Conservation (phyloP, 2,113 vertebrate genomes). For the Propithecus coquereli region DNA sequence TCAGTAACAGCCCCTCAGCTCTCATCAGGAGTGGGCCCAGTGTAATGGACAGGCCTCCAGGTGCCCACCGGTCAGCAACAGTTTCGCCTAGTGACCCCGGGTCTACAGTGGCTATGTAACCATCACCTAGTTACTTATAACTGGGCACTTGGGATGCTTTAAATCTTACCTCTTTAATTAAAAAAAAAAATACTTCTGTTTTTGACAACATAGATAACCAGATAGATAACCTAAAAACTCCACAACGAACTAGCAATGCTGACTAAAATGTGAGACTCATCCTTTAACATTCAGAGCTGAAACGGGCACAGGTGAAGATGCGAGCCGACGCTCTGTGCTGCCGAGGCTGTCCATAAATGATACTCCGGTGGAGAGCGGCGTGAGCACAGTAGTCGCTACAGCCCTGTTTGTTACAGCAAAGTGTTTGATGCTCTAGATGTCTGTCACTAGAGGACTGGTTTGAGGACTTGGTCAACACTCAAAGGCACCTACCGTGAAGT, state of each 20-base stretch:
- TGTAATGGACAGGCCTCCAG: background rate
- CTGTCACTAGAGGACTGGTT: background rate
- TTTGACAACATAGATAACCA: background rate
- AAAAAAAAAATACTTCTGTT: background rate
- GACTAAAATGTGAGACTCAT: background rate
- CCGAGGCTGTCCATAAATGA: background rate
- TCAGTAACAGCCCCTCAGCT: background rate
- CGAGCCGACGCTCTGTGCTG: background rate
- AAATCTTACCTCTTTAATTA: background rate
- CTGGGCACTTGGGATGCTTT: background rate
- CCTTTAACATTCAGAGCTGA: background rate
- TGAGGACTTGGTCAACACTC: background rate
- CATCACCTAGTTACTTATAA: background rate
- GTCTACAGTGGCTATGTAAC: background rate
- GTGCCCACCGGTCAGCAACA: background rate
- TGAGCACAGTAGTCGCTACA: too few species aligned
- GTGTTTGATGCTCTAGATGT: accelerated
- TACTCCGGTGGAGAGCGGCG: too few species aligned
- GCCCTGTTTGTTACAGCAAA: background rate
- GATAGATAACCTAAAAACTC: background rate
- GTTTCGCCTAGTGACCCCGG: too few species aligned
- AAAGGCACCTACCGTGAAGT: background rate
- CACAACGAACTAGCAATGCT: background rate
- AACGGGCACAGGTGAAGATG: background rate
- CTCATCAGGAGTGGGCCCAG: background rate